Conservation (phyloP, 2,113 vertebrate genomes). For the Bambusicola thoracicus region DNA sequence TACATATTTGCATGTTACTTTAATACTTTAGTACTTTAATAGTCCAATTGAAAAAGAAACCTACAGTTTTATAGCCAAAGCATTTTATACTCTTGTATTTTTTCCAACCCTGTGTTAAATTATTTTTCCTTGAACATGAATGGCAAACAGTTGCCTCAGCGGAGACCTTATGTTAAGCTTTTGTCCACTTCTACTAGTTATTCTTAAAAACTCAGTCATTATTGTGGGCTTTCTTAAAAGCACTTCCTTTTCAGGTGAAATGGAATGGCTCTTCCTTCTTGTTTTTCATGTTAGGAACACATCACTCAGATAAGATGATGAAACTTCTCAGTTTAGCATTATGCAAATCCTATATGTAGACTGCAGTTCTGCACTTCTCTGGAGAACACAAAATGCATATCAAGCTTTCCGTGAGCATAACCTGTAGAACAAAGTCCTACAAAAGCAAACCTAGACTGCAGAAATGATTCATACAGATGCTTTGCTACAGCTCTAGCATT, state of each 20-base stretch:
- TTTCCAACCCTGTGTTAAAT: neutral
- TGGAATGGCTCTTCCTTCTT: neutral
- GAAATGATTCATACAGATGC: neutral
- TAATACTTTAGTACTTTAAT: slow-evolving; percentile 29
- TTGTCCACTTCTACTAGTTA: neutral
- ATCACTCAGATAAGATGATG: neutral
- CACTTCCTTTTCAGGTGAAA: neutral
- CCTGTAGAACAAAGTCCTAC: neutral
- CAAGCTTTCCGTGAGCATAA: neutral
- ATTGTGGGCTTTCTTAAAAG: neutral
- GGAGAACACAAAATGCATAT: neutral
- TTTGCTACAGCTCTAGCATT: neutral
- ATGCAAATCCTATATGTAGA: neutral
- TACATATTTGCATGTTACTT: slow-evolving; percentile 21
- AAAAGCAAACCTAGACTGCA: neutral
- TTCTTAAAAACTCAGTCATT: neutral
- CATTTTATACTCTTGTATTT: neutral
- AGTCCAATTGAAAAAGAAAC: neutral
- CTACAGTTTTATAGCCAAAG: neutral
- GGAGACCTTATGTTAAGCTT: neutral
- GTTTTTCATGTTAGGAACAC: neutral
- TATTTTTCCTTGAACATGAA: neutral
- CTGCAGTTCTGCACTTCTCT: neutral
- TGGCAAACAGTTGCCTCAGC: neutral
- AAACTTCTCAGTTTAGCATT: neutral